Base-by-base conservation (phyloP, 2,797 vertebrate species). In the Nannoperca obscura region DNA sequence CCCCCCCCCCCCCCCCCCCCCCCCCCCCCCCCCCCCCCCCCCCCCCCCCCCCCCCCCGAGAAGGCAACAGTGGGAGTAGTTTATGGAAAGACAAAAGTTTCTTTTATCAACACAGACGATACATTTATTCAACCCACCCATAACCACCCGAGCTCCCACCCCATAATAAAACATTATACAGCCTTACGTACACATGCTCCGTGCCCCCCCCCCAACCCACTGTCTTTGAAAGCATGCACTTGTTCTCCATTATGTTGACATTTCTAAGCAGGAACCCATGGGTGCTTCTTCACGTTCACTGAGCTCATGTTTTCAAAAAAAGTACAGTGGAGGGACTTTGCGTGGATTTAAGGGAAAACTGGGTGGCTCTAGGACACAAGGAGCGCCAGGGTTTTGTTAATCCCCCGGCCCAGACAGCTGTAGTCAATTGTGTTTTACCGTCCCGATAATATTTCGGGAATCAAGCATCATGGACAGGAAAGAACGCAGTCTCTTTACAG, bases 111-210 rank as follows among this genome's bases (percentile, higher is more conserved):
- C 88, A 88, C 80, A 84, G 72, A 84, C 17, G 49, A 80, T 69
- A 83, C 75, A 82, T 91, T 89, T 89, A 90, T 78, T 85, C 86
- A 87, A 83, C 83, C 85, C 60, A 47, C 84, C 88, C 83, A 81
- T 63, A 61, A 86, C 79, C 76, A 47, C 36, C 84, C 81, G 81
- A 68, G 75, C 80, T 73, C 86, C 80, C 80, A 87, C 71, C 78
- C 86, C 70, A 24, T 81, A 88, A 83, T 90, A 89, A 90, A 92
- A 91, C 86, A 86, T 68, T 73, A 82, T 67, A 81, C 79, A 78
- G 80, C 81, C 86, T 85, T 81, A 80, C 65, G 2, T 81, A 87
- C 81, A 88, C 78, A 81, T 44, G 63, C 88, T 64, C 80, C 57
- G 15, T 5, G 67, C 71, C 24, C 24, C 24, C n/a, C 71, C 72